phyloP scores from a whole-genome alignment of 2,113 vertebrate genomes.

The Puma concolor region DNA sequence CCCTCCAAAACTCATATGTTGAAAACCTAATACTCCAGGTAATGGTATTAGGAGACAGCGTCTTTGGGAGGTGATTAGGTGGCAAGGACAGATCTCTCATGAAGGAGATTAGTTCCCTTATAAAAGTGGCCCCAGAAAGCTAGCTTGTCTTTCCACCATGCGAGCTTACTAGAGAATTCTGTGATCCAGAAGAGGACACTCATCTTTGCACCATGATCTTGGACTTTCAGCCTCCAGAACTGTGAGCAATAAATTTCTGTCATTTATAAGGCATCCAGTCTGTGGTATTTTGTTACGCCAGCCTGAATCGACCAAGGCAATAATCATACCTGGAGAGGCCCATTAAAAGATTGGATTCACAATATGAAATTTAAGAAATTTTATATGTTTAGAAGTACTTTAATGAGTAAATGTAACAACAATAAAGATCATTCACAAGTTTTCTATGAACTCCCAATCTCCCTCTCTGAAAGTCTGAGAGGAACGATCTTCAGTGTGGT shows the following conservation, averaged over 20 bases:
- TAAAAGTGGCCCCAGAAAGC: not conserved
- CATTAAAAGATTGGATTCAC: not conserved
- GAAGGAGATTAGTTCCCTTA: not conserved
- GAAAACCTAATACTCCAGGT: not conserved
- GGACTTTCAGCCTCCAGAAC: not conserved
- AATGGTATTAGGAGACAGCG: not conserved
- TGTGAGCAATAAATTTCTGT: not conserved
- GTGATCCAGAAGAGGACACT: not conserved
- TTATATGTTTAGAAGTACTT: not conserved
- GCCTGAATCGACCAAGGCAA: not conserved
- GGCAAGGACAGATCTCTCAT: not conserved
- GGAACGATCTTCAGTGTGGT: not conserved
- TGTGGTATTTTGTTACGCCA: not conserved
- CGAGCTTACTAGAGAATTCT: not conserved
- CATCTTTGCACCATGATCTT: not conserved
- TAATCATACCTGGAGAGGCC: not conserved
- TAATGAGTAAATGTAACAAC: not conserved
- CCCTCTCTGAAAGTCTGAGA: not conserved
- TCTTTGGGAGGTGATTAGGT: not conserved
- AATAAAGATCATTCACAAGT: not conserved
- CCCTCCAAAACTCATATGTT: not conserved
- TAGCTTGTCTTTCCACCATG: not conserved
- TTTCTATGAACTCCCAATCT: not conserved
- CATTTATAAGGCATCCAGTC: not conserved
- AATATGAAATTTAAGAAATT: not conserved